Conservation (phyloP, 2,888 invertebrate species). For the Synergus japonicus region DNA sequence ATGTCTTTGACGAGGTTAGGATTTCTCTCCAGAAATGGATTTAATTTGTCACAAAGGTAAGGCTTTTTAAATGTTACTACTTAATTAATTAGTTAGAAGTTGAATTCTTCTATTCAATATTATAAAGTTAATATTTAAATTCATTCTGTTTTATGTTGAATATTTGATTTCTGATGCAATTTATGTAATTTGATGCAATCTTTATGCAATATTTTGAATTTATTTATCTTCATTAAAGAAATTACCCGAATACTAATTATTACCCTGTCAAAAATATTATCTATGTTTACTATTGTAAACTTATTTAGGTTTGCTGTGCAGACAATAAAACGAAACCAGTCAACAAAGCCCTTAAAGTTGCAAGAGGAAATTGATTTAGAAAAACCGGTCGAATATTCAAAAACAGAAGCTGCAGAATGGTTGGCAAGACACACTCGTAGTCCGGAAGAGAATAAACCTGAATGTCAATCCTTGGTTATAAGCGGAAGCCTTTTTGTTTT, state of each 20-base stretch:
- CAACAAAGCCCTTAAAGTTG: conserved; percentile 5
- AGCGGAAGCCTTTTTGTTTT: too few species aligned
- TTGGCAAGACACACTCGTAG: conserved; percentile 78
- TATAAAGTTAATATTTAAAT: not conserved
- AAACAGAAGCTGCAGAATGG: conserved; percentile 79
- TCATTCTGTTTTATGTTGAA: not conserved
- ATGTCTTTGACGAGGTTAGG: conserved; percentile 26
- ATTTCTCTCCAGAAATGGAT: not conserved
- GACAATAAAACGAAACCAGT: not conserved
- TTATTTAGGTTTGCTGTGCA: not conserved
- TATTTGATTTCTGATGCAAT: not conserved
- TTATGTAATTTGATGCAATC: not conserved
- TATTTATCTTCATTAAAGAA: too few species aligned
- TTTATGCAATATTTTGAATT: not conserved
- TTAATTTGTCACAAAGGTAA: conserved; percentile 6
- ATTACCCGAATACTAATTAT: not conserved
- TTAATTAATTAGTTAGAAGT: not conserved
- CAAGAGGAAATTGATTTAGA: conserved; percentile 51
- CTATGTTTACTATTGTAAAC: not conserved
- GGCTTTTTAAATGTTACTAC: not conserved
- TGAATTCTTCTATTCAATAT: not conserved
- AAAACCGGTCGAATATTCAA: conserved; percentile 63
- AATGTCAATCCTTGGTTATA: too few species aligned
- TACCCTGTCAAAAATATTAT: too few species aligned
- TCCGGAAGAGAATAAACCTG: conserved; percentile 64